Evolutionary conservation across 2,888 invertebrate species (phyloP).

Genomic region (Uloborus plumipes): DNA sequence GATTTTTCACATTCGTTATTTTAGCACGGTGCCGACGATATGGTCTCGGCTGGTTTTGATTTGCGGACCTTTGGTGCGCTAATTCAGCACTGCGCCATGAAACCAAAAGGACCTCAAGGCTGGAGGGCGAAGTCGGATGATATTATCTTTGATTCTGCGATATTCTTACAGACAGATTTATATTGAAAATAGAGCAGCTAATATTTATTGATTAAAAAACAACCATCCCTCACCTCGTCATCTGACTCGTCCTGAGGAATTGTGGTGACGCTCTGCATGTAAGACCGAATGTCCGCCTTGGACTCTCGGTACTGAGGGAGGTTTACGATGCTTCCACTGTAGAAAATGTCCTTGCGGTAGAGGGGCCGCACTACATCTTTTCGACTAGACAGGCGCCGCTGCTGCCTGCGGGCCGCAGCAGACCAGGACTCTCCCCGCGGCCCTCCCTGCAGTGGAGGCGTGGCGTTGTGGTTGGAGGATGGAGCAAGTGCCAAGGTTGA

Average conservation of each 20-base stretch:
- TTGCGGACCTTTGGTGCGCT: no score
- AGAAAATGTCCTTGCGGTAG: constrained; percentile 89
- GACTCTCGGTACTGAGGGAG: constrained; percentile 77
- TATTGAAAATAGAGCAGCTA: no score
- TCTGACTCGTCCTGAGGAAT: constrained; percentile 76
- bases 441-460: constrained; percentile 73
- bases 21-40: no score
- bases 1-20: no score
- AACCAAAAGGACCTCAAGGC: no score
- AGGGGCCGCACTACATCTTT: constrained; percentile 86
- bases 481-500: constrained; percentile 26
- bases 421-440: constrained; percentile 47
- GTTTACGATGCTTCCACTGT: constrained; percentile 82
- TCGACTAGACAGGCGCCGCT: constrained; percentile 35
- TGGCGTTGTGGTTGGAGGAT: constrained; percentile 72
- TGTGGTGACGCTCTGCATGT: constrained; percentile 91
- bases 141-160: no score
- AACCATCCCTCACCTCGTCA: constrained; percentile 15
- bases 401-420: constrained; percentile 15
- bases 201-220: no score
- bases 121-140: no score
- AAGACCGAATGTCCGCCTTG: constrained; percentile 89
- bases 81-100: no score
- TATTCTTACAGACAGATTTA: no score
- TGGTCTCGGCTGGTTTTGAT: no score